Percentiles rank a stretch among this genome's conserved stretches.
phyloP scores from a whole-genome alignment of 1,140 invertebrate genomes.

The Antheraea mylitta region DNA sequence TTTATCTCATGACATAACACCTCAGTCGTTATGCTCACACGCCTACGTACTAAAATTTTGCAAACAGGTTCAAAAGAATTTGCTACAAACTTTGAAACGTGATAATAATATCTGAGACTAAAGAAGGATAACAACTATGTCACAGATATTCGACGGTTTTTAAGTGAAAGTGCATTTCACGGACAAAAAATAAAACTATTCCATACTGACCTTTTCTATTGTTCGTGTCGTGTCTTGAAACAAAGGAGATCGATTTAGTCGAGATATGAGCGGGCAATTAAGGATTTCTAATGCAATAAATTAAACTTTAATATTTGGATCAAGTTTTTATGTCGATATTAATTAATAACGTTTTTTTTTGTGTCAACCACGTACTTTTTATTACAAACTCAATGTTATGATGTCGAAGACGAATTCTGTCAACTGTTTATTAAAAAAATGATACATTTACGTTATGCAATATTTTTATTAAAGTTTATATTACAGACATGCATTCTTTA shows the following conservation, averaged over 20 bases:
- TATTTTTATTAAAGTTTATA: too few relatives aligned
- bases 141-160: conserved; percentile 28
- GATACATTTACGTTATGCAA: too few relatives aligned
- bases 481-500: too few relatives aligned
- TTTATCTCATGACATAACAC: conserved; percentile 1
- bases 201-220: conserved; percentile 61
- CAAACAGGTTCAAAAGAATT: conserved; percentile 3
- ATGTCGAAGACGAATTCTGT: too few relatives aligned
- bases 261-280: conserved; percentile 53
- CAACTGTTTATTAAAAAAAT: too few relatives aligned
- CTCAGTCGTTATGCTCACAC: not conserved
- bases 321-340: not conserved
- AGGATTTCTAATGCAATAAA: conserved; percentile 55
- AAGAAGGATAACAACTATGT: not conserved
- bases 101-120: not conserved
- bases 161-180: conserved; percentile 59
- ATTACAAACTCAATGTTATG: too few relatives aligned
- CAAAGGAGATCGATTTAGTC: conserved; percentile 51
- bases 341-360: not conserved
- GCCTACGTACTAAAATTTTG: not conserved
- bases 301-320: conserved; percentile 47
- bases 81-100: not conserved
- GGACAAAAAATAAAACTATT: conserved; percentile 55
- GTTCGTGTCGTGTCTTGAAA: conserved; percentile 48
- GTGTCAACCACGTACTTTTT: too few relatives aligned